phyloP scores from a whole-genome alignment of 2,797 vertebrate species.

The Emydoidea blandingii region DNA sequence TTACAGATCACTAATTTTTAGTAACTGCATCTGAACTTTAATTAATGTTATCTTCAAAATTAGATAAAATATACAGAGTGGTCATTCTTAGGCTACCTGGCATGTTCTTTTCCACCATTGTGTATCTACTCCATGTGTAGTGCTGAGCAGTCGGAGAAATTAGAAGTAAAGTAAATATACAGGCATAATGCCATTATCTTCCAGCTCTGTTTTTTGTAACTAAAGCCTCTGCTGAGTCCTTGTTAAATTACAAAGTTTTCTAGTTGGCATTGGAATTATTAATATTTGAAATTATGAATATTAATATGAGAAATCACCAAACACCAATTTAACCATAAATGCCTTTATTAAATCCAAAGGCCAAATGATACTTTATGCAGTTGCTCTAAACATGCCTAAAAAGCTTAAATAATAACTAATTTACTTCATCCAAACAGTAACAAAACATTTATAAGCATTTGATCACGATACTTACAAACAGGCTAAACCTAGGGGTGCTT shows the following conservation, averaged over 20 bases:
- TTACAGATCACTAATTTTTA: conserved; percentile 11
- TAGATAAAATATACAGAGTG: conserved; percentile 53
- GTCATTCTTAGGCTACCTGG: conserved; percentile 58
- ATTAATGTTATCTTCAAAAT: conserved; percentile 58
- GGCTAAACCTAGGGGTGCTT: too few relatives aligned
- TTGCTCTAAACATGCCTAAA: too few relatives aligned
- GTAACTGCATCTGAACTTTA: background rate
- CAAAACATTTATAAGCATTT: too few relatives aligned
- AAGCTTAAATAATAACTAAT: too few relatives aligned
- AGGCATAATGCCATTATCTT: conserved; percentile 25
- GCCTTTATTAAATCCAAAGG: too few relatives aligned
- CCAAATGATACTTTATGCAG: too few relatives aligned
- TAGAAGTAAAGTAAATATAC: conserved; percentile 55
- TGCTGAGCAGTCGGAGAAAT: conserved; percentile 58
- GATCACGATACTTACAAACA: too few relatives aligned
- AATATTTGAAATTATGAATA: too few relatives aligned
- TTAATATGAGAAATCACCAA: too few relatives aligned
- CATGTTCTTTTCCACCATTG: conserved; percentile 46
- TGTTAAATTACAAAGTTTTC: conserved; percentile 47
- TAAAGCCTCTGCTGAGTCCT: background rate
- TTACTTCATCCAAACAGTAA: too few relatives aligned
- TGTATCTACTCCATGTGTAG: conserved; percentile 37
- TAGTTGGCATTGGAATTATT: background rate
- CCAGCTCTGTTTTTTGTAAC: conserved; percentile 28
- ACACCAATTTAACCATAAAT: too few relatives aligned